Percentiles rank a stretch among this genome's conserved stretches.
These are phyloP conservation scores for Pelmatolapia mariae DNA, from an alignment of 2,113 vertebrate species.

Conservation along the genomic window DNA sequence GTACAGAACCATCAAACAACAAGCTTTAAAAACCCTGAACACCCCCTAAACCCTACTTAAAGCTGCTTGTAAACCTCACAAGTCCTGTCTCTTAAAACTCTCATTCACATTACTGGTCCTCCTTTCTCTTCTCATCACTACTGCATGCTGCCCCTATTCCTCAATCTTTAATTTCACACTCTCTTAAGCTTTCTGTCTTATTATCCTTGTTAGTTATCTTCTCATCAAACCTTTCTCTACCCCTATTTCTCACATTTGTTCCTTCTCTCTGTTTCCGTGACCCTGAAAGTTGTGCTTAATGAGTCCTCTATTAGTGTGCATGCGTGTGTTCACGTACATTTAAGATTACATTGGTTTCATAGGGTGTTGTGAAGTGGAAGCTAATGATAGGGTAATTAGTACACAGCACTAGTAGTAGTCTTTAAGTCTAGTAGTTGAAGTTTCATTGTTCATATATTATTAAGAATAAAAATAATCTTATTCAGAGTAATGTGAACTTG, in stretches of 20 bases:
- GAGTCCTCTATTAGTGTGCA: background rate
- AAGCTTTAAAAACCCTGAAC: slow-evolving; percentile 6
- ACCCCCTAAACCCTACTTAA: background rate
- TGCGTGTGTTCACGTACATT: background rate
- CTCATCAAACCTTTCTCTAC: slow-evolving; percentile 16
- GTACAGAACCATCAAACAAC: slow-evolving; percentile 1
- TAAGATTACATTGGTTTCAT: background rate
- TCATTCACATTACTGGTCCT: background rate
- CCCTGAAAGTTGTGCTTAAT: slow-evolving; percentile 38
- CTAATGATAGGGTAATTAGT: slow-evolving; percentile 36
- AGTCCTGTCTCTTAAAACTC: background rate
- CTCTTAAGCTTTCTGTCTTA: background rate
- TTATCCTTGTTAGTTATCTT: slow-evolving; percentile 22
- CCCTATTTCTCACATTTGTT: slow-evolving; percentile 5
- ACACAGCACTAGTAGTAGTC: background rate
- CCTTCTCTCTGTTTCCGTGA: background rate
- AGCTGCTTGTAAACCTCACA: slow-evolving; percentile 14
- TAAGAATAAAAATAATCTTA: background rate
- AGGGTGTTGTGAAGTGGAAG: background rate
- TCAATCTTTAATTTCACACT: background rate
- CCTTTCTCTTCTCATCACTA: background rate
- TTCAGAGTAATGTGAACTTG: background rate
- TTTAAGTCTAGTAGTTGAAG: background rate
- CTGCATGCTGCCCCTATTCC: background rate
- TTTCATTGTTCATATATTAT: background rate